Evolutionary conservation across 2,888 invertebrate species (phyloP), one percentile per base, ranked within the genome.

Genomic region (Caenorhabditis auriculariae): DNA sequence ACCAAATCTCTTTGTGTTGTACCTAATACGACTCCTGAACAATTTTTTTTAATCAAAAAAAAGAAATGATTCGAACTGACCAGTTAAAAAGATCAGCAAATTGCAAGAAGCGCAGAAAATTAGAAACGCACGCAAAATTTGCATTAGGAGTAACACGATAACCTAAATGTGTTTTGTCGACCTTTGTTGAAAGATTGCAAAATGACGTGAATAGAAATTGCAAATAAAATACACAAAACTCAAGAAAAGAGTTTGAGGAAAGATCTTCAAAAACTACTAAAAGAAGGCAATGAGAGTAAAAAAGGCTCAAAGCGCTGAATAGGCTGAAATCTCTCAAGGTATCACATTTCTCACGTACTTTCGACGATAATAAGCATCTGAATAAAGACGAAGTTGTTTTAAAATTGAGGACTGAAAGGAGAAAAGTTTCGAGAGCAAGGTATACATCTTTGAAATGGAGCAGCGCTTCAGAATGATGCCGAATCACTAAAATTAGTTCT

Each of bases 1-100:
- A 73, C 56, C 27, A 70, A 46, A 35, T 71, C 70, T 26, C 56
- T 62, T 17, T 60, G 60, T 43, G 67, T 54, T 4, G 69, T 54
- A 15, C 69, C 70, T 6, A 71, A 59, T 17, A 64, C 56, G 12
- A 73, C 50, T 29, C 66, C 70, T 66, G 27, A 24, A 60, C 49
- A 21, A 21, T 7, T n/a, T 28, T 4, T n/a, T 12, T 42, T 46
- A 26, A 41, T 21, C 47, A 21, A 49, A 47, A 28, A 32, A 19
- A 15, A 47, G 7, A 19, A 19, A n/a, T 32, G 35, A 17, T 15
- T 6, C n/a, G 19, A 27, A 50, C 55, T 45, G 15, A 66, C 66
- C 66, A 24, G 55, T 56, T 24, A 59, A 26, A 21, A 66, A 66
- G n/a, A 66, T 56, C 27, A 51, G 37, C 51, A 66, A 38, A 42